phyloP scores from a whole-genome alignment of 2,888 invertebrate genomes.

The Argyresthia goedartella region DNA sequence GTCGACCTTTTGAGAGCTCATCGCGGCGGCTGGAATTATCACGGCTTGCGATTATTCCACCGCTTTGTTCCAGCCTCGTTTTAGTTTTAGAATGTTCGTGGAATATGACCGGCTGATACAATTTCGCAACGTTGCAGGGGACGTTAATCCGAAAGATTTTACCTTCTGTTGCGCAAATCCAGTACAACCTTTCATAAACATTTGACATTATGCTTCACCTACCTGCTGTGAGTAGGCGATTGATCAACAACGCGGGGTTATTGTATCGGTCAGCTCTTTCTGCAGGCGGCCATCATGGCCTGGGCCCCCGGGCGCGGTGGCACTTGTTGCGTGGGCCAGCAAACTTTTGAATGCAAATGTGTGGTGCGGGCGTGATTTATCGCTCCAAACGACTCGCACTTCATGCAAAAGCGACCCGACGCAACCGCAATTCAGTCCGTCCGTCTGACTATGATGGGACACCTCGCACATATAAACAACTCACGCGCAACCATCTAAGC shows the following conservation, averaged over 20 bases:
- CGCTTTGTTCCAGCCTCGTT: slow-evolving; percentile 1
- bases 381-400: slow-evolving; percentile 27
- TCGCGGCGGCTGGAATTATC: slow-evolving; percentile 3
- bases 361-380: slow-evolving; percentile 40
- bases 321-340: slow-evolving; percentile 53
- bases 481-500: background rate
- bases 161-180: no score
- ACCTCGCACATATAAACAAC: background rate
- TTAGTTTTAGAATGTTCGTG: background rate
- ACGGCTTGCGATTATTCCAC: background rate
- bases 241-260: background rate
- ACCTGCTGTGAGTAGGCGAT: background rate
- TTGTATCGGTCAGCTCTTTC: background rate
- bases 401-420: slow-evolving; percentile 25
- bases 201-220: no score
- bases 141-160: no score
- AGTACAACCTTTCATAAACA: no score
- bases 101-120: no score
- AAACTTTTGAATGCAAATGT: slow-evolving; percentile 37
- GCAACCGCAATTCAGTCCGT: slow-evolving; percentile 1
- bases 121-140: no score
- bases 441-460: background rate
- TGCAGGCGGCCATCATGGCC: slow-evolving; percentile 1
- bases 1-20: slow-evolving; percentile 8
- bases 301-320: slow-evolving; percentile 31